Percentiles rank a stretch among this genome's conserved stretches.
Evolutionary conservation across 2,888 invertebrate genomes (phyloP).

Genomic region (Lapara coniferarum): DNA sequence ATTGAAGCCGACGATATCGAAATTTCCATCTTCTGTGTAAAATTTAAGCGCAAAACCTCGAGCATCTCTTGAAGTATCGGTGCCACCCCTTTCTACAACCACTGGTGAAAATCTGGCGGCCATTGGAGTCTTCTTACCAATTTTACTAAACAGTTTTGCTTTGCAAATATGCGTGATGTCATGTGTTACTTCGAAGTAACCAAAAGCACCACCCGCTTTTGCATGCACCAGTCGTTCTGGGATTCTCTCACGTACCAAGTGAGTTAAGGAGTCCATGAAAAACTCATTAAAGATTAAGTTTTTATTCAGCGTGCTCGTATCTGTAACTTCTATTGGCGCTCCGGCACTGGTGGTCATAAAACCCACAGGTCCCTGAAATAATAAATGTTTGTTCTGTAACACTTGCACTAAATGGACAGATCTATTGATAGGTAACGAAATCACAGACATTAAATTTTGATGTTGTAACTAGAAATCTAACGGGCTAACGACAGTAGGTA

Average conservation of each 20-base stretch:
- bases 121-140: conserved; percentile 91
- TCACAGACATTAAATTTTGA: not conserved
- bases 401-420: not conserved
- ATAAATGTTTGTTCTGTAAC: not conserved
- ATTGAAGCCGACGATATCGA: conserved; percentile 95
- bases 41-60: conserved; percentile 96
- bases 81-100: conserved; percentile 92
- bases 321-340: conserved; percentile 88
- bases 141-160: conserved; percentile 87
- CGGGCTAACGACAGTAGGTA: not conserved
- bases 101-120: conserved; percentile 91
- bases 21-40: conserved; percentile 94
- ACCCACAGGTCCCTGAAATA: conserved; percentile 75
- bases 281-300: conserved; percentile 90
- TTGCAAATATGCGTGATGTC: conserved; percentile 90
- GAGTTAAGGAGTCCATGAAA: conserved; percentile 88
- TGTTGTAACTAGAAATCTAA: conserved; percentile 18
- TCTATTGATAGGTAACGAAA: not conserved
- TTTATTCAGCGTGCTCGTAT: conserved; percentile 88
- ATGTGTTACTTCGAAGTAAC: conserved; percentile 92
- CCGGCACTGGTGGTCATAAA: conserved; percentile 89
- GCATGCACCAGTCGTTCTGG: conserved; percentile 96
- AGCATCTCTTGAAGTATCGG: conserved; percentile 93
- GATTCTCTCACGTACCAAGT: conserved; percentile 93
- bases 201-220: conserved; percentile 95